Evolutionary conservation across 1,140 invertebrate genomes (phyloP).

Genomic region (Ooceraea biroi): DNA sequence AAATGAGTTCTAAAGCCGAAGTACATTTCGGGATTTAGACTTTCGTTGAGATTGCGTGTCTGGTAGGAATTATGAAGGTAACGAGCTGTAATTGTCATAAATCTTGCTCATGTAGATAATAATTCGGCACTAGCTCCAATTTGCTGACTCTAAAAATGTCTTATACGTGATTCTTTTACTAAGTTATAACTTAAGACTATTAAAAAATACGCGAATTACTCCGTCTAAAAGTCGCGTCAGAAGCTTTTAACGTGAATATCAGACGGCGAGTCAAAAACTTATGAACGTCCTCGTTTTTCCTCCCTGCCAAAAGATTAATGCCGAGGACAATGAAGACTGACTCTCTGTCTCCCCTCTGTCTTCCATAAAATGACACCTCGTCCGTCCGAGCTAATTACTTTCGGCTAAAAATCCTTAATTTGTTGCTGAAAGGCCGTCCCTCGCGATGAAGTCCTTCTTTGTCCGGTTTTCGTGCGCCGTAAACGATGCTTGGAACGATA

Average conservation of each 20-base stretch:
- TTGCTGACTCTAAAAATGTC: too few species aligned
- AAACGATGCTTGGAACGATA: constrained; percentile 41
- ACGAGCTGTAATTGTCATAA: neutral
- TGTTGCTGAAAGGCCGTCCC: constrained; percentile 68
- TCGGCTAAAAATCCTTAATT: constrained; percentile 79
- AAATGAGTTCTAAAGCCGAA: constrained; percentile 54
- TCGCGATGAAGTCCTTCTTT: constrained; percentile 59
- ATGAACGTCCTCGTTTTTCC: constrained; percentile 58
- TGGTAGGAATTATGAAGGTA: neutral
- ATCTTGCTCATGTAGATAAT: too few species aligned
- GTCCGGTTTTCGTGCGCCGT: neutral
- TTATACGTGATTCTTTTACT: neutral
- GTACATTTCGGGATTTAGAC: neutral
- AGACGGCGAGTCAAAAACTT: constrained; percentile 61
- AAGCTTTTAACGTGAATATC: constrained; percentile 43
- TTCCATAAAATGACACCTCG: constrained; percentile 74
- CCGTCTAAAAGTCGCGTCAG: constrained; percentile 8
- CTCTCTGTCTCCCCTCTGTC: constrained; percentile 58
- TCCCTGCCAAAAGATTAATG: constrained; percentile 61
- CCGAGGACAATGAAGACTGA: constrained; percentile 72
- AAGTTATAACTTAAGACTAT: neutral
- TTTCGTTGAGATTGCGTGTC: neutral
- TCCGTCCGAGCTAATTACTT: constrained; percentile 76
- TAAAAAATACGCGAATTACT: constrained; percentile 40
- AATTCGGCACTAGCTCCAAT: too few species aligned